phyloP scores from a whole-genome alignment of 2,113 vertebrate species.

The Rhagologus leucostigma region DNA sequence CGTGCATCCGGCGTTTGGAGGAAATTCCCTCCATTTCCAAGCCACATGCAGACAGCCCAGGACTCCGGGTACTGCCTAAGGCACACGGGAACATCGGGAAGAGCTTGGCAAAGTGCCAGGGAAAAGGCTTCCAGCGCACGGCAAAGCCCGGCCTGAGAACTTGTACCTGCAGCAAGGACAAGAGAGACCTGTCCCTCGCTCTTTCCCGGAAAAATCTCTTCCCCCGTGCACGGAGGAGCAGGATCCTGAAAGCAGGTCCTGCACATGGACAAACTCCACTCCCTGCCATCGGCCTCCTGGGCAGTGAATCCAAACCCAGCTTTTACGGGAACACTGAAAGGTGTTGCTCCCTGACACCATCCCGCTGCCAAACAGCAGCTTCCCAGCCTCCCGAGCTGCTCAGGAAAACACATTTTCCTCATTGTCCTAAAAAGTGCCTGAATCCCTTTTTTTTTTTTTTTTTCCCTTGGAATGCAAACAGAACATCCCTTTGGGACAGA shows the following conservation, averaged over 20 bases:
- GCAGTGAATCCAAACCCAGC: neutral
- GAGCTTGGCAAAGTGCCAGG: neutral
- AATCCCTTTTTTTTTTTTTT: neutral
- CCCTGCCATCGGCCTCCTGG: neutral
- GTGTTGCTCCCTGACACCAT: neutral
- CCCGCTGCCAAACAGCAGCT: neutral
- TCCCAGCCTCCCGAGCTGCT: neutral
- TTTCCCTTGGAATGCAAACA: neutral
- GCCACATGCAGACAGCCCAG: neutral
- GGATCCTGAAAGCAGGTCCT: neutral
- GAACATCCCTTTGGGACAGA: neutral
- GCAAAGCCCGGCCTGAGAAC: neutral
- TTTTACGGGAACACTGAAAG: neutral
- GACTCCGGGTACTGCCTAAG: neutral
- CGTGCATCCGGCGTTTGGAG: fast-evolving
- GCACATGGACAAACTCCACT: neutral
- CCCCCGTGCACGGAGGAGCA: neutral
- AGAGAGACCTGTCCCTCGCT: neutral
- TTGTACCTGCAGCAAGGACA: neutral
- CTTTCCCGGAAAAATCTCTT: neutral
- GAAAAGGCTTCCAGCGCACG: neutral
- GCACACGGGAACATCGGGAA: fast-evolving
- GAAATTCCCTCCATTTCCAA: neutral
- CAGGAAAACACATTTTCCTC: neutral
- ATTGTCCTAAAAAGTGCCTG: neutral